These are phyloP conservation scores for Chrysina gloriosa DNA, from an alignment of 2,888 invertebrate species.

Conservation along the genomic window DNA sequence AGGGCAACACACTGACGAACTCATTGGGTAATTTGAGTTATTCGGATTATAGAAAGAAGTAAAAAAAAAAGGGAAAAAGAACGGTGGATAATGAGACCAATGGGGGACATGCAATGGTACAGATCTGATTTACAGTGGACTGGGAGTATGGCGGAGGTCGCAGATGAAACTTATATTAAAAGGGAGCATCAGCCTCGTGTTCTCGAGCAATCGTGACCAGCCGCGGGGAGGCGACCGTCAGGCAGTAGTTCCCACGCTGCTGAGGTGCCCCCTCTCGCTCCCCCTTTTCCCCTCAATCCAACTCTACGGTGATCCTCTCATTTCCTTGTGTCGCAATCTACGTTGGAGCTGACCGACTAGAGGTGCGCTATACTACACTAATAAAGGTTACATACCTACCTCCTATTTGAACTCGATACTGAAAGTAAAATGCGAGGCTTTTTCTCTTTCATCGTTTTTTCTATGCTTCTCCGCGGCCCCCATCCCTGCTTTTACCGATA, in stretches of 20 bases:
- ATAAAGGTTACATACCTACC: conserved; percentile 54
- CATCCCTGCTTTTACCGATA: neutral
- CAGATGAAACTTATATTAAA: conserved; percentile 58
- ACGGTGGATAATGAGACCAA: conserved; percentile 19
- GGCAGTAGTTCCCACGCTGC: conserved; percentile 62
- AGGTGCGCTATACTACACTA: conserved; percentile 51
- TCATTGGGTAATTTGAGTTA: conserved; percentile 9
- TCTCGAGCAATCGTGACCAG: conserved; percentile 64
- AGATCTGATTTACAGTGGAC: conserved; percentile 53
- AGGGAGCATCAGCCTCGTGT: conserved; percentile 62
- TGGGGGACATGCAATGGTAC: conserved; percentile 50
- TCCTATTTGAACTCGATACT: conserved; percentile 49
- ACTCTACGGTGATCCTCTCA: conserved; percentile 52
- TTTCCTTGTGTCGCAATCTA: conserved; percentile 59
- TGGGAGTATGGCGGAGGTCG: conserved; percentile 56
- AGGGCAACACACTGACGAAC: neutral
- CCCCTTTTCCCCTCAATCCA: conserved; percentile 52
- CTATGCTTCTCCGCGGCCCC: neutral
- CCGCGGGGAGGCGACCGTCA: conserved; percentile 62
- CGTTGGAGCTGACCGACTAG: conserved; percentile 45
- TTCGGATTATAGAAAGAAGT: conserved; percentile 2
- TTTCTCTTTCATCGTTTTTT: conserved; percentile 18
- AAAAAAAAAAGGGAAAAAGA: neutral
- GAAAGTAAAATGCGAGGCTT: conserved; percentile 44
- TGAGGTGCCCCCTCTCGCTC: conserved; percentile 54